phyloP scores from a whole-genome alignment of 2,888 invertebrate species.

The Meta bourneti region DNA sequence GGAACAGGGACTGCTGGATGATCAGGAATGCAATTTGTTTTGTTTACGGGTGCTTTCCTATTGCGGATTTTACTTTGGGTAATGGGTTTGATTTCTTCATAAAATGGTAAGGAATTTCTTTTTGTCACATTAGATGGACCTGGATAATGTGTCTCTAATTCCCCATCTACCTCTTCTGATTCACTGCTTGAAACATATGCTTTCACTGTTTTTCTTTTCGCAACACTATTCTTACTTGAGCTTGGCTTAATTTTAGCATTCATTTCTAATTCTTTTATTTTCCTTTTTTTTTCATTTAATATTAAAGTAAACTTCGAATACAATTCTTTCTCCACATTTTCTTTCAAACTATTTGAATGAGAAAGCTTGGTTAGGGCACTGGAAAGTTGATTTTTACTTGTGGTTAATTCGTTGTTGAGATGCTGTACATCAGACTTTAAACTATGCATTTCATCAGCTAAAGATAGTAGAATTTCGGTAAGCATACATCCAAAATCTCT shows the following conservation, averaged over 20 bases:
- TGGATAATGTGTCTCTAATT: conserved; percentile 6
- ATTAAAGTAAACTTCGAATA: conserved; percentile 74
- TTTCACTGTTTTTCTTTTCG: conserved; percentile 15
- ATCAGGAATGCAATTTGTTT: not conserved
- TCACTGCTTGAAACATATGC: conserved; percentile 5
- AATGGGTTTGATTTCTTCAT: conserved; percentile 28
- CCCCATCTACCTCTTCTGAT: conserved; percentile 45
- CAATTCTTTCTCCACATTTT: conserved; percentile 74
- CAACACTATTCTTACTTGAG: not conserved
- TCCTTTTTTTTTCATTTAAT: conserved; percentile 76
- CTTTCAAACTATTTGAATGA: conserved; percentile 55
- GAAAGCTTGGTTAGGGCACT: conserved; percentile 33
- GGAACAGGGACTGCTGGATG: not conserved
- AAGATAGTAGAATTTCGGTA: conserved; percentile 10
- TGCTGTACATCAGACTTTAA: conserved; percentile 8
- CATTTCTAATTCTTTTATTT: conserved; percentile 54
- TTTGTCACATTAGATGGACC: conserved; percentile 22
- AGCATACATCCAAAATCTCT: conserved; percentile 5
- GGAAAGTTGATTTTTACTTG: conserved; percentile 26
- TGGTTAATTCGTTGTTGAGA: not conserved
- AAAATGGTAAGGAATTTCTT: conserved; percentile 28
- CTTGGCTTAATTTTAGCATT: not conserved
- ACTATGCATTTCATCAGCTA: conserved; percentile 25
- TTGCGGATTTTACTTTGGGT: conserved; percentile 34
- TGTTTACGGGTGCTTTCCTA: not conserved